Base-by-base conservation (phyloP, 2,113 vertebrate species). In the Cricetomys ansorgei region DNA sequence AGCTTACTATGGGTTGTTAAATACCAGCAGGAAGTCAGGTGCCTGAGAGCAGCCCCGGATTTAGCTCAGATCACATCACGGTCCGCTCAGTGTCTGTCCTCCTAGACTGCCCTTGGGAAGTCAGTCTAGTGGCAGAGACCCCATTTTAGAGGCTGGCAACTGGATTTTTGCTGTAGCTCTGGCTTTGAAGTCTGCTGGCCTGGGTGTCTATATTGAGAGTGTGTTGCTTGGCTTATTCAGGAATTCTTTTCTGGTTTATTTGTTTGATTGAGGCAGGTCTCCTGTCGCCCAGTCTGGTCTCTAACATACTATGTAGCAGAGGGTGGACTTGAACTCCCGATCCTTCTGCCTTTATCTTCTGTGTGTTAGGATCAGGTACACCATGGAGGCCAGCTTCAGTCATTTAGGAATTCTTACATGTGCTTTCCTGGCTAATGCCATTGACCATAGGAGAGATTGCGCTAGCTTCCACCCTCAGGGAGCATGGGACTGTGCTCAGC, bases 21-120 rank as follows among this genome's bases (percentile, higher is more conserved):
- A 91, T 79, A 79, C 93, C 87, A 67, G 67, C 69, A 69, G 65
- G 89, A 96, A 96, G 93, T 97, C 94, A 95, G 97, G 69, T 93
- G 89, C 96, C 67, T n/a, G 59, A 37, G 64, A 69, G 57, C 75
- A 88, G 70, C n/a, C 70, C 27, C 10, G 62, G 88, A 86, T 88
- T 96, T 94, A 94, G 70, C 77, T 93, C 70, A 65, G 94, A 55
- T 84, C 45, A n/a, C n/a, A n/a, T n/a, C n/a, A 21, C n/a, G 3
- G 17, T 53, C 62, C 21, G 11, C 11, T 73, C 37, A 43, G 10
- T 76, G 64, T 90, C 79, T 92, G 83, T 70, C 64, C 93, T 91
- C 53, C 79, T 31, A n/a, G 27, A 12, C 70, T 89, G 65, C 70
- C 89, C 92, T 91, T 76, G 55, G 96, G 85, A 65, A 77, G 88